A percentile compares a stretch with the other conserved stretches of the same genome.
phyloP scores from a whole-genome alignment of 2,113 vertebrate genomes.

The Parotia lawesii region DNA sequence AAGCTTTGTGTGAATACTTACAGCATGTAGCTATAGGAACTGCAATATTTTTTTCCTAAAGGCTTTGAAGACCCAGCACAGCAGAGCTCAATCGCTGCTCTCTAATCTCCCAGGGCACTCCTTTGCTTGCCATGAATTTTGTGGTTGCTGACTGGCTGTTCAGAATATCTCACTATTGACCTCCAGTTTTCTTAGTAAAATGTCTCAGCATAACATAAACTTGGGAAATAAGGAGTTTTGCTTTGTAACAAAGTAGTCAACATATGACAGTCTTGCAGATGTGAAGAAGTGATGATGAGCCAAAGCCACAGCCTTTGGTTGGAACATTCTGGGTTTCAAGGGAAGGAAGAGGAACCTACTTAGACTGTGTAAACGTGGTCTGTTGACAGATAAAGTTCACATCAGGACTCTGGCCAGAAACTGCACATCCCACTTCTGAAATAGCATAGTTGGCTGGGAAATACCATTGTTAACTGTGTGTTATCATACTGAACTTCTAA shows the following conservation, averaged over 20 bases:
- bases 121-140: background rate
- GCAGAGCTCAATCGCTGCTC: background rate
- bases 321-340: background rate
- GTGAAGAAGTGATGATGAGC: background rate
- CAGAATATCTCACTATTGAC: background rate
- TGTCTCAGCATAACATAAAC: background rate
- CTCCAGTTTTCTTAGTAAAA: background rate
- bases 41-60: background rate
- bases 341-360: background rate
- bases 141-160: slow-evolving; percentile 12
- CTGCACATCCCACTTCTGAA: background rate
- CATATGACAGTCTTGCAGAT: background rate
- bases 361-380: background rate
- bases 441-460: background rate
- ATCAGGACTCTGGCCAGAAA: background rate
- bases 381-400: slow-evolving; percentile 22
- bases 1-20: background rate
- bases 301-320: background rate
- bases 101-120: background rate
- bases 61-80: background rate
- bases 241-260: background rate
- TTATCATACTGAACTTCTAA: background rate
- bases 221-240: background rate
- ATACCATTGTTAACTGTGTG: background rate
- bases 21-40: background rate